Base-by-base conservation (phyloP, 2,113 vertebrate species). In the Neoarius graeffei region DNA sequence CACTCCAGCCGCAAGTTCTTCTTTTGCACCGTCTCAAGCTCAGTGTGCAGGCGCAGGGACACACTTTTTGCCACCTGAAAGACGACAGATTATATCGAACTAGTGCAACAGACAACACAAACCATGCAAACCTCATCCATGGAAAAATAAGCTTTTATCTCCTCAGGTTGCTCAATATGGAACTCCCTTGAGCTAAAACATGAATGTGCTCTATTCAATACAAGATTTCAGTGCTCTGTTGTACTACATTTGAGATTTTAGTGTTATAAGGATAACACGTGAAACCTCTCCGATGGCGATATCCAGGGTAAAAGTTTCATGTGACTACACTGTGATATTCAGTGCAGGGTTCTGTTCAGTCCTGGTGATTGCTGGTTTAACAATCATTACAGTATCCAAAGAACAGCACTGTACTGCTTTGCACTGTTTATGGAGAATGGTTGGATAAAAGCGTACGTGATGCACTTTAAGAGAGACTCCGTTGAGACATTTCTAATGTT, bases 1-100 rank as follows among this genome's bases (percentile, higher is more conserved):
- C 96, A 97, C 89, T 99, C 98, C 95, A 99, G 91, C 89, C 93
- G 94, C 13, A 94, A 93, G 59, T 96, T 96, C 88, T 97, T 99
- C 95, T 97, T 97, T 94, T 97, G 97, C 91, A 98, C 96, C 0
- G 62, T 93, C 90, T 98, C 97, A 77, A 99, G 95, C 94, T 99
- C 98, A 0, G 96, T 96, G 93, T 98, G 97, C 85, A 99, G 96
- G 20, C 98, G 94, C 84, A 97, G 93, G 0, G 98, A 99, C 88
- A 99, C 98, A 0, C 97, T 98, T 94, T 98, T 99, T 48, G 97
- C 97, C 89, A 99, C 98, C 98, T 99, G 93, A 25, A 42, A 82
- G 71, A 88, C 66, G 23, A 69, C 25, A 62, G 30, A 59, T 86
- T 20, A 20, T 23, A 80, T 57, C 7, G 1, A 79, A 2, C 56